Evolutionary conservation across 2,113 vertebrate species (phyloP), one percentile per base, ranked within the genome.

Genomic region (Archilochus colubris): DNA sequence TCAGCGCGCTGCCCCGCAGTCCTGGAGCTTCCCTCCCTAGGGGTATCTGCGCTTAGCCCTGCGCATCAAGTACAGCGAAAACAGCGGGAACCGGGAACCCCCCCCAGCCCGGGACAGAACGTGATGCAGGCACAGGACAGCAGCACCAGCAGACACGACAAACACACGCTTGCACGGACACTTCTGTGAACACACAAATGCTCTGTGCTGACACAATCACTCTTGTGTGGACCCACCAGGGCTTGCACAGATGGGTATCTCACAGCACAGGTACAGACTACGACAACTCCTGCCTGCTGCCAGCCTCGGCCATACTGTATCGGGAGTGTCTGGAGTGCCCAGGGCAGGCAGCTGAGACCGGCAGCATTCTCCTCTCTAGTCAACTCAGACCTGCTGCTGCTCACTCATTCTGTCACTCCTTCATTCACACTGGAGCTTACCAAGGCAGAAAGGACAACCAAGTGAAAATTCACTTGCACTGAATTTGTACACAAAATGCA

Each of bases 131-230:
- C 12, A 7, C 0, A 9, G 12, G 21, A 67, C 22, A 13, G 25
- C 38, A 68, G 25, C 38, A 68, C 19, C 1, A 3, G 19, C 22
- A 20, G n/a, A 25, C 14, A 25, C 38, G n/a, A 76, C 30, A 46
- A 69, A 62, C 2, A 6, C 10, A 48, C 2, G 18, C 57, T 19
- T n/a, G 40, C 51, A 44, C 6, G 27, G 63, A 51, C 8, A 14
- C 53, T 15, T 6, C 40, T 24, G 12, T 2, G 7, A 43, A 57
- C 12, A 16, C 4, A 0, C 5, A 1, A 0, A 1, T 16, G 30
- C 38, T 6, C 3, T 4, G 19, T 55, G 70, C 40, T 25, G 17
- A 36, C 61, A 17, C 20, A 70, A 25, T 40, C 2, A 31, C 6
- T 1, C 23, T 3, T 6, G 14, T 12, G 5, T 2, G 5, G 22